Percentiles rank a stretch among this genome's conserved stretches.
These are phyloP conservation scores for Podarcis raffonei DNA, from an alignment of 2,113 vertebrate species.

Conservation along the genomic window DNA sequence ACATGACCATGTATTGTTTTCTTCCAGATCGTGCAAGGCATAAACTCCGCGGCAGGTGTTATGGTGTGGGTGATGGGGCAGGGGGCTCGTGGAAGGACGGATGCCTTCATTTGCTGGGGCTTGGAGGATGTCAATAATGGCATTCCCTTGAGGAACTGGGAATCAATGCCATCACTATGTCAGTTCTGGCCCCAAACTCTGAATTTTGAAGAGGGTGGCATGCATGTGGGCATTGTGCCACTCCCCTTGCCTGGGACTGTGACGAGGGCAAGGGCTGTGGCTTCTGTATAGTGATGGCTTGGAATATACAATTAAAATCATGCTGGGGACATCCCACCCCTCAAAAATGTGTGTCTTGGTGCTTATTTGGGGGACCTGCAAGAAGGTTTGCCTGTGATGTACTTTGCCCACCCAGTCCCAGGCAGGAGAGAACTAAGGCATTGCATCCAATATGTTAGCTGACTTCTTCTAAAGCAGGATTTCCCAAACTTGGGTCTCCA, in stretches of 20 bases:
- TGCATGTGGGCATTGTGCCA: too few relatives aligned
- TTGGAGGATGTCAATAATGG: background rate
- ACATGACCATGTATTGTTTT: background rate
- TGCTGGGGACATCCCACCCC: background rate
- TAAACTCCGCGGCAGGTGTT: background rate
- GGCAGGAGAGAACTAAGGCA: too few relatives aligned
- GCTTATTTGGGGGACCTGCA: background rate
- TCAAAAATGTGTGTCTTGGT: background rate
- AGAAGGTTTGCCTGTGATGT: too few relatives aligned
- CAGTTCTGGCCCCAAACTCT: background rate
- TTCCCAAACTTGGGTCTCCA: too few relatives aligned
- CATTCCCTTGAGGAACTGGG: background rate
- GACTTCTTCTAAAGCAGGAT: too few relatives aligned
- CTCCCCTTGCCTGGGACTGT: too few relatives aligned
- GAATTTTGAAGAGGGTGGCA: too few relatives aligned
- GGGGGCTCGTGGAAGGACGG: background rate
- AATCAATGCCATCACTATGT: background rate
- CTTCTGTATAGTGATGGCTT: background rate
- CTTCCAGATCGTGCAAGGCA: background rate
- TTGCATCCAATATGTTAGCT: too few relatives aligned
- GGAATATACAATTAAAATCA: conserved; percentile 15
- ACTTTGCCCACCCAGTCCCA: too few relatives aligned
- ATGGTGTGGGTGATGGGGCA: background rate
- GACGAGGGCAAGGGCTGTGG: background rate
- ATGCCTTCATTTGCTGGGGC: background rate